A percentile compares a stretch with the other conserved stretches of the same genome.
phyloP scores from a whole-genome alignment of 2,888 invertebrate species.

The Orthonychiurus folsomi region DNA sequence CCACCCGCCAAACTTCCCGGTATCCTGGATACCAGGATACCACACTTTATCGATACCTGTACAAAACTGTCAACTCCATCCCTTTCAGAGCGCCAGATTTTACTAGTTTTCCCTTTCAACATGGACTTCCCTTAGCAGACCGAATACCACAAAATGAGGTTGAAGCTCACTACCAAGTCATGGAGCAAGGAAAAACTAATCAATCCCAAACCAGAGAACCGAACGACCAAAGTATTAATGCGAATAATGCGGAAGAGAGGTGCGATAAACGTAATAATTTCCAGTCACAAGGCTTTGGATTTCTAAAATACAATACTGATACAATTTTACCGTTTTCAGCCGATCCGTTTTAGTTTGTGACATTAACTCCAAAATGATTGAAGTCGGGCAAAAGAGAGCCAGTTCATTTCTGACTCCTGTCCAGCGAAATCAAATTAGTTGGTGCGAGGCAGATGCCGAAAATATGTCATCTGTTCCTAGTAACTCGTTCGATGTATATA shows the following conservation, averaged over 20 bases:
- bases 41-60: too few relatives aligned
- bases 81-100: constrained; percentile 11
- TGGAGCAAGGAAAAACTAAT: constrained; percentile 5
- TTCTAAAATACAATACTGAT: too few relatives aligned
- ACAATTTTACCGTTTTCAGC: too few relatives aligned
- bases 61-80: too few relatives aligned
- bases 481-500: constrained; percentile 78
- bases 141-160: constrained; percentile 26
- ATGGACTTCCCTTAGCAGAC: not conserved
- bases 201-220: not conserved
- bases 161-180: constrained; percentile 18
- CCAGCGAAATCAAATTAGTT: constrained; percentile 42
- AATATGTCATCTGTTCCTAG: constrained; percentile 59
- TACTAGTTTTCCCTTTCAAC: not conserved
- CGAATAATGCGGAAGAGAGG: too few relatives aligned
- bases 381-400: constrained; percentile 74
- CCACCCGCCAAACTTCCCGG: too few relatives aligned
- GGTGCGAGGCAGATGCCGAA: constrained; percentile 74
- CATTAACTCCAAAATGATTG: constrained; percentile 88
- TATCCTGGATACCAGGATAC: too few relatives aligned
- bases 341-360: constrained; percentile 66
- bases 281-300: too few relatives aligned
- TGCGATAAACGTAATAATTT: too few relatives aligned
- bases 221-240: not conserved
- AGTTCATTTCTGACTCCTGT: constrained; percentile 50